Percentiles rank a stretch among this genome's conserved stretches.
phyloP scores from a whole-genome alignment of 1,140 invertebrate species.

The Drosophila simulans region DNA sequence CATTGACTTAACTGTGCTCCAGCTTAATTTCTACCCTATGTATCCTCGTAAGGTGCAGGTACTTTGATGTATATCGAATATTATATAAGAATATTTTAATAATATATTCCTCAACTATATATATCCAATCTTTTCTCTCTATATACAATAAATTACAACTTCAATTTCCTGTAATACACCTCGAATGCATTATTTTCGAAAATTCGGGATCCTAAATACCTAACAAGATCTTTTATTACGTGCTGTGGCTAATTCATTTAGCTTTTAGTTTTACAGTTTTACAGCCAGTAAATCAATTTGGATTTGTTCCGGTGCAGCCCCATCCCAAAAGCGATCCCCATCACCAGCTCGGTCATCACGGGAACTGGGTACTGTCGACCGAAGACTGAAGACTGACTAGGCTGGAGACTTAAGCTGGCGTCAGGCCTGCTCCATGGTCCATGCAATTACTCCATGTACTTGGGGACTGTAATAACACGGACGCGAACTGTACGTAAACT shows the following conservation, averaged over 20 bases:
- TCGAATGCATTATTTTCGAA: too few relatives aligned
- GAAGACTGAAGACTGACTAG: neutral
- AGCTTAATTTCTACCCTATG: too few relatives aligned
- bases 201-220: too few relatives aligned
- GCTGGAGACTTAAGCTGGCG: constrained; percentile 17
- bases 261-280: neutral
- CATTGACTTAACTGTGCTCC: too few relatives aligned
- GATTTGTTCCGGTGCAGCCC: constrained; percentile 13
- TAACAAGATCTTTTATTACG: neutral
- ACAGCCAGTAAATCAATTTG: neutral
- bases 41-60: too few relatives aligned
- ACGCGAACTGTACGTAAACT: constrained; percentile 80
- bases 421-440: constrained; percentile 55
- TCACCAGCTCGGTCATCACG: constrained; percentile 45
- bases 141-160: too few relatives aligned
- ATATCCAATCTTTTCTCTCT: too few relatives aligned
- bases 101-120: too few relatives aligned
- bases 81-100: too few relatives aligned
- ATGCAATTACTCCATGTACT: constrained; percentile 83
- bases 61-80: too few relatives aligned
- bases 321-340: constrained; percentile 17
- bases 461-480: constrained; percentile 75
- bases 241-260: too few relatives aligned
- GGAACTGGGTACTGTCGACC: constrained; percentile 24
- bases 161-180: too few relatives aligned